Percentiles rank a stretch among this genome's conserved stretches.
These are phyloP conservation scores for Steinernema hermaphroditum DNA, from an alignment of 2,888 invertebrate genomes.

Conservation along the genomic window DNA sequence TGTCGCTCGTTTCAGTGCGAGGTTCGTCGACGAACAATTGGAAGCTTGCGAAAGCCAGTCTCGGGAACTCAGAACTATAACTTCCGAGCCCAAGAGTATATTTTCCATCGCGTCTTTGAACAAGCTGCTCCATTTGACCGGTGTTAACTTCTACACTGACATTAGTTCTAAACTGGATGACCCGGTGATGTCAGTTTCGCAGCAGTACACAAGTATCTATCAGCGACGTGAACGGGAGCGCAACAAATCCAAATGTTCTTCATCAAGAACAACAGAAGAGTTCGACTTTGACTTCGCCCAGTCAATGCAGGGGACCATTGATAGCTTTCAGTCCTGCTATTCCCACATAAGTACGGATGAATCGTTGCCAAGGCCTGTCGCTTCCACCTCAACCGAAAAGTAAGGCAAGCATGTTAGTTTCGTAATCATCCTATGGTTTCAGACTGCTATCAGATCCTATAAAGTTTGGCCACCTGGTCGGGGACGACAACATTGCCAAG, in stretches of 20 bases:
- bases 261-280: not conserved
- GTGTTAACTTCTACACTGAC: conserved; percentile 16
- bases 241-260: conserved; percentile 3
- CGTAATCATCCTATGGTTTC: not conserved
- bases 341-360: not conserved
- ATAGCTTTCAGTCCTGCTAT: conserved; percentile 13
- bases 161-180: not conserved
- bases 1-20: not conserved
- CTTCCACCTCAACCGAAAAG: not conserved
- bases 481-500: conserved; percentile 6
- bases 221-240: conserved; percentile 9
- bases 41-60: conserved; percentile 1
- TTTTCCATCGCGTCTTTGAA: conserved; percentile 11
- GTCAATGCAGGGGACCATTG: conserved; percentile 1
- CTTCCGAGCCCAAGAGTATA: conserved; percentile 2
- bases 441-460: conserved; percentile 1
- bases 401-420: not conserved
- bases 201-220: conserved; percentile 14
- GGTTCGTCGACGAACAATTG: conserved; percentile 12
- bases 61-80: not conserved
- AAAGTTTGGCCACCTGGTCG: conserved; percentile 16
- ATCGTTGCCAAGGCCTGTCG: not conserved
- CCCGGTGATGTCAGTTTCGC: not conserved
- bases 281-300: not conserved
- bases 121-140: conserved; percentile 21